These are phyloP conservation scores for Geodia barretti DNA, from an alignment of 37 sponge, comb jelly and placozoan genomes.

Conservation along the genomic window DNA sequence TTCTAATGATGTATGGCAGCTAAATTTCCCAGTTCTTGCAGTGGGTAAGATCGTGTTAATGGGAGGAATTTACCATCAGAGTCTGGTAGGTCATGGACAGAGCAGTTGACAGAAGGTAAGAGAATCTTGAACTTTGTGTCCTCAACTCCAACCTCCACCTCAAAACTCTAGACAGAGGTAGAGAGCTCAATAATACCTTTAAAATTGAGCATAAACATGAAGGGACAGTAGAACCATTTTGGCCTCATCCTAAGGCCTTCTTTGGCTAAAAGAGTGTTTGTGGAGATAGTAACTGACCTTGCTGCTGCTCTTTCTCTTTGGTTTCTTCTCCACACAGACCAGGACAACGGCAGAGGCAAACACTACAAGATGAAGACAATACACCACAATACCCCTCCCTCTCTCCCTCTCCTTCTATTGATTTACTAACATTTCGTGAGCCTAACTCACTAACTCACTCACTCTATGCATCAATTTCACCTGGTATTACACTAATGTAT, in stretches of 20 bases:
- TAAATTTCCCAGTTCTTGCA: no score
- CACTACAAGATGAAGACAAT: constrained; percentile 55
- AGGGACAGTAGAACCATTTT: not conserved
- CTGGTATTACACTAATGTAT: no score
- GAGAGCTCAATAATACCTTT: no score
- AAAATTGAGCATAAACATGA: not conserved
- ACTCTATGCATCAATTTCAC: no score
- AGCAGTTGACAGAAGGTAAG: constrained; percentile 38
- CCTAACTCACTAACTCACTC: no score
- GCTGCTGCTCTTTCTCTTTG: constrained; percentile 18
- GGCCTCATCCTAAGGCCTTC: not conserved
- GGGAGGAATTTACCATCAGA: constrained; percentile 57
- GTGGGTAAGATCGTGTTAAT: not conserved
- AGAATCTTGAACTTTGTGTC: constrained; percentile 38
- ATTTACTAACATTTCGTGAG: no score
- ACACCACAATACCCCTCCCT: no score
- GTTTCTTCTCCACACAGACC: constrained; percentile 35
- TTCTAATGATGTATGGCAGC: no score
- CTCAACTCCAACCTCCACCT: constrained; percentile 8
- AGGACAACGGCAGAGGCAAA: constrained; percentile 54
- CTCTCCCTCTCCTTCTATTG: no score
- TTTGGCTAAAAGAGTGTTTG: not conserved
- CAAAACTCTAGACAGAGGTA: not conserved
- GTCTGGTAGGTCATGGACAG: constrained; percentile 57
- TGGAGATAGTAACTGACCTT: constrained; percentile 46